A percentile compares a stretch with the other conserved stretches of the same genome.
These are phyloP conservation scores for Edolisoma coerulescens DNA, from an alignment of 2,113 vertebrate species.

Conservation along the genomic window DNA sequence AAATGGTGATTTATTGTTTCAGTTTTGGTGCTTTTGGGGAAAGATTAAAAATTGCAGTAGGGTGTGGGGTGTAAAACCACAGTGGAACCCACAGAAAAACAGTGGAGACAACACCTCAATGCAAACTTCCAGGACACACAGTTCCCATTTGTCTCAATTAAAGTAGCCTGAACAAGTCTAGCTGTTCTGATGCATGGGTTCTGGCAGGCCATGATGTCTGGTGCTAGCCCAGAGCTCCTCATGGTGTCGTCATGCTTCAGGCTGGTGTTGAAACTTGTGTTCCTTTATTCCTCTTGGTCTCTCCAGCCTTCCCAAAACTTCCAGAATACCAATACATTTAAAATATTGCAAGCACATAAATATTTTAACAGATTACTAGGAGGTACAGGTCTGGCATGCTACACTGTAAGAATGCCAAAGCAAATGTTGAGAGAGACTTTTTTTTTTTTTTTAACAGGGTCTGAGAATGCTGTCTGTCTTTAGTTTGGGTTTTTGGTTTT, in stretches of 20 bases:
- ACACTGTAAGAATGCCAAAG: neutral
- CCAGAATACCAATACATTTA: neutral
- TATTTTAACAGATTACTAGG: neutral
- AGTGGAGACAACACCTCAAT: neutral
- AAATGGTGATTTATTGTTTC: neutral
- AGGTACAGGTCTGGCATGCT: neutral
- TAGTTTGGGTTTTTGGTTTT: neutral
- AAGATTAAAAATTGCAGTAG: neutral
- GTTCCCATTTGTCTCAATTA: neutral
- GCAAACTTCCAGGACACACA: neutral
- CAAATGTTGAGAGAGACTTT: neutral
- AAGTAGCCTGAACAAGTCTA: neutral
- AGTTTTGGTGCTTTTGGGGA: neutral
- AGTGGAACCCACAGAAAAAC: neutral
- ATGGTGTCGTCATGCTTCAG: rapidly evolving
- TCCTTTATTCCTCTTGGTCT: neutral
- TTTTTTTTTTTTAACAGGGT: neutral
- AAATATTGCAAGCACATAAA: neutral
- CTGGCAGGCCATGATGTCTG: neutral
- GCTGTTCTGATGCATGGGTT: neutral
- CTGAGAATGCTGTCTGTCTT: neutral
- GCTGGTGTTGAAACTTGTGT: neutral
- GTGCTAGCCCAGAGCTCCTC: neutral
- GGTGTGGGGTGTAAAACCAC: neutral
- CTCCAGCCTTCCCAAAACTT: neutral